Evolutionary conservation across 2,797 vertebrate species (phyloP), one percentile per base, ranked within the genome.

Genomic region (Sandelia bainsii): DNA sequence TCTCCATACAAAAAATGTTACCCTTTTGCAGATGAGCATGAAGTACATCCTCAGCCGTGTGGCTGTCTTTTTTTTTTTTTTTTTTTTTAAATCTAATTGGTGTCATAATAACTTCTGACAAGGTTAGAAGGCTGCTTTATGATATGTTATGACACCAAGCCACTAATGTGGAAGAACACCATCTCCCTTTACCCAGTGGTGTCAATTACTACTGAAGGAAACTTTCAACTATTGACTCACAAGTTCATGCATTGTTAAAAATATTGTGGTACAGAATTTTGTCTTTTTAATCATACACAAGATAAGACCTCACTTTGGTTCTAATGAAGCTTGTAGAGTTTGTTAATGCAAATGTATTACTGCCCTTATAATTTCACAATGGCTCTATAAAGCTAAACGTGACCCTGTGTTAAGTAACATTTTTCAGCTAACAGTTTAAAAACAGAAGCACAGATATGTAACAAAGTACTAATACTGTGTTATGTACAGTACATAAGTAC

Each of bases 61-160:
- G 62, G 64, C 76, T 84, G 89, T 86, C 80, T 82, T 72, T 85
- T 72, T 51, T 46, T n/a, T 32, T 32, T 17, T 19, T 69, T 66
- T 65, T 23, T 68, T 61, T 29, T 13, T n/a, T n/a, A 45, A 19
- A 59, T 77, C 72, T 88, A 93, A 94, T 94, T 92, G 91, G 83
- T 88, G 82, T 79, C 82, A 78, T 92, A 91, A 93, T 91, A 87
- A 88, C 81, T 88, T 92, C 88, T 93, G 89, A 87, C 91, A 89
- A 88, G 87, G 92, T 92, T 91, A 92, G 85, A 86, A 87, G 84
- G 67, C 63, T 74, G 83, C 78, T 80, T 89, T 80, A 89, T 87
- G 90, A 93, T 88, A 82, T 92, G 91, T 90, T 90, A 89, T 93
- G 89, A 91, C 89, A 92, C 65, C 72, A 73, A 87, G 79, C 77